phyloP scores from a whole-genome alignment of 2,113 vertebrate genomes.

The Hydropotes inermis region DNA sequence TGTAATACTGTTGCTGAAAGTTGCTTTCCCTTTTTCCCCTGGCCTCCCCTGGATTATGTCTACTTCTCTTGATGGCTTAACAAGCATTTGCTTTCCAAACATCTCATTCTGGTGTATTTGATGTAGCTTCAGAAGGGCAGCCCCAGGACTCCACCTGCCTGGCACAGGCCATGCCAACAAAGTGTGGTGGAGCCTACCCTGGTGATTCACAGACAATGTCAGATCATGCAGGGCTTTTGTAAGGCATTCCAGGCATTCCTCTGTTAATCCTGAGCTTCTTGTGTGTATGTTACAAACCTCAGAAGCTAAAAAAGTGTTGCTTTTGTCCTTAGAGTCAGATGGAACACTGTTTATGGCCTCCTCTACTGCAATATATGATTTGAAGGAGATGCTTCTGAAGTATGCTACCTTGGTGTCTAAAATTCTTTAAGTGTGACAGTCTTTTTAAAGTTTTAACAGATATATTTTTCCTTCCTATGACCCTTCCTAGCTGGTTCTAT shows the following conservation, averaged over 20 bases:
- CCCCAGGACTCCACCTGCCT: not conserved
- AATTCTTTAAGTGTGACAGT: not conserved
- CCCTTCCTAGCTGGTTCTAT: not conserved
- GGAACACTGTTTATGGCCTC: not conserved
- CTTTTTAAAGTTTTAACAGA: not conserved
- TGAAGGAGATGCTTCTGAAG: not conserved
- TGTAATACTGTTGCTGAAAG: not conserved
- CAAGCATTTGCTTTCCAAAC: not conserved
- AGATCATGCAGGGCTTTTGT: not conserved
- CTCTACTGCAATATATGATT: not conserved
- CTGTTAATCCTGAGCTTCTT: not conserved
- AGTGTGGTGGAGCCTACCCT: accelerated
- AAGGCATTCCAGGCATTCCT: not conserved
- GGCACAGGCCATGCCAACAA: not conserved
- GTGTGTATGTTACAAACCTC: not conserved
- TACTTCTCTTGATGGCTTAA: not conserved
- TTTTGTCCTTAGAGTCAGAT: not conserved
- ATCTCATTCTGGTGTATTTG: not conserved
- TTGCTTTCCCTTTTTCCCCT: not conserved
- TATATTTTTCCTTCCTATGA: not conserved
- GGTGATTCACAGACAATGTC: not conserved
- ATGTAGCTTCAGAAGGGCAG: not conserved
- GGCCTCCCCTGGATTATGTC: not conserved
- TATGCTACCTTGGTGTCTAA: not conserved
- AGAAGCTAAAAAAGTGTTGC: not conserved